Base-by-base conservation (phyloP, 2,113 vertebrate species). In the Corydoras sp. region DNA sequence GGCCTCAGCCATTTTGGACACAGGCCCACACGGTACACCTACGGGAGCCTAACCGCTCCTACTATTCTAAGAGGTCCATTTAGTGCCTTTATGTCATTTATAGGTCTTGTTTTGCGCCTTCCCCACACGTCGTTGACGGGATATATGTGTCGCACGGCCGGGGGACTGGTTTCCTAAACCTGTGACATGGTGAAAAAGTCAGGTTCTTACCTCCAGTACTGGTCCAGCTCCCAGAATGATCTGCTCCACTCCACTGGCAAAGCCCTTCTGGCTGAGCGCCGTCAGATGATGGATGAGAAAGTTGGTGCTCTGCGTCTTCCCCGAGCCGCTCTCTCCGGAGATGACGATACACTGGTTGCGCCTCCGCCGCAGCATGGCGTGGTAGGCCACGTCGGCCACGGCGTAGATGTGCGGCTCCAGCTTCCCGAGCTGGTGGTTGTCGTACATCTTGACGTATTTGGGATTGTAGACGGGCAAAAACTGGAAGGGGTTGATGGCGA, bases 391-490 rank as follows among this genome's bases (percentile, higher is more conserved):
- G 4, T 99, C 97, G 0, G 97, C 97, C 84, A 99, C 96, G 0
- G 97, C 97, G 0, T 98, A 99, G 81, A 99, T 96, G 73, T 96
- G 97, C n/a, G 89, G 97, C 83, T 99, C 95, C 84, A 98, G 85
- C 82, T 95, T 91, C 51, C 97, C 96, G 81, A 99, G 86, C 15
- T 95, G 89, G 75, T 98, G 95, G 86, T 99, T 98, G 80, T 99
- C 96, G 8, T 99, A 99, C 94, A 99, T 93, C 88, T 98, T 98
- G 74, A 99, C 97, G 79, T 97, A 98, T 82, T 98, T 99, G 61
- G 97, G 97, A 85, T 99, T 99, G 88, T 99, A 99, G 88, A 99
- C 96, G 82, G 97, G 97, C 73, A 99, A 92, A 85, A 99, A 99
- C 79, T 97, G 95, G 82, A 99, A 99, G 1, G 97, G 96, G 68